phyloP scores from a whole-genome alignment of 35 echinoderm and acorn worm species.

The Ptychodera flava region DNA sequence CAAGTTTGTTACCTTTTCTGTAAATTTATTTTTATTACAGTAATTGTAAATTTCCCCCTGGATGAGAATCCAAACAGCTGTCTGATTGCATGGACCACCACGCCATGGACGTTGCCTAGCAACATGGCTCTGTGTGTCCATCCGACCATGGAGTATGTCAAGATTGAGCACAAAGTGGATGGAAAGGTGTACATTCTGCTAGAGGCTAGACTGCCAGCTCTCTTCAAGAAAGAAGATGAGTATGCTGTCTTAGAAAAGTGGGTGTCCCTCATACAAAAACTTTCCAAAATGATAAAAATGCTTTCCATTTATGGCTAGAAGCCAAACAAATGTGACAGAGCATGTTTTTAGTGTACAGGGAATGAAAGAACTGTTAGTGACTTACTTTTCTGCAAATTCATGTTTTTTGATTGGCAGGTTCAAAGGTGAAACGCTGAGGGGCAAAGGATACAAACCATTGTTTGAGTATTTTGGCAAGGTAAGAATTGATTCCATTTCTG shows the following conservation, averaged over 20 bases:
- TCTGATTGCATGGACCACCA: slow-evolving; percentile 96
- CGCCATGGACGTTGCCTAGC: slow-evolving; percentile 95
- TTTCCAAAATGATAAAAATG: not conserved
- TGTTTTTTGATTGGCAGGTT: slow-evolving; percentile 52
- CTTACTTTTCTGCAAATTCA: too few relatives aligned
- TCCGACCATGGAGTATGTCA: slow-evolving; percentile 71
- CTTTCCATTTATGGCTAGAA: too few relatives aligned
- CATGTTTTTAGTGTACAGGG: too few relatives aligned
- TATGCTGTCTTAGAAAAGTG: slow-evolving; percentile 66
- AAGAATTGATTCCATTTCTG: slow-evolving; percentile 20
- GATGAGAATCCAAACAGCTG: slow-evolving; percentile 84
- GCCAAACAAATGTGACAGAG: too few relatives aligned
- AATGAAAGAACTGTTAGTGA: too few relatives aligned
- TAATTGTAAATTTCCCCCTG: slow-evolving; percentile 90
- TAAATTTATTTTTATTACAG: slow-evolving; percentile 40
- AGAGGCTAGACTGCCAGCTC: slow-evolving; percentile 73
- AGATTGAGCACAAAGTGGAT: slow-evolving; percentile 81
- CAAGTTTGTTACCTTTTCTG: too few relatives aligned
- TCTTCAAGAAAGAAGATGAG: slow-evolving; percentile 92
- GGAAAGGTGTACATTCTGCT: slow-evolving; percentile 95
- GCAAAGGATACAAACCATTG: slow-evolving; percentile 80
- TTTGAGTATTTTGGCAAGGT: slow-evolving; percentile 84
- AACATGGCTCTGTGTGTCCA: slow-evolving; percentile 96
- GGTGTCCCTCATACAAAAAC: not conserved
- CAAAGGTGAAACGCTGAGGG: slow-evolving; percentile 76